Conservation (phyloP, 2,113 vertebrate genomes). For the Dasyurus viverrinus region DNA sequence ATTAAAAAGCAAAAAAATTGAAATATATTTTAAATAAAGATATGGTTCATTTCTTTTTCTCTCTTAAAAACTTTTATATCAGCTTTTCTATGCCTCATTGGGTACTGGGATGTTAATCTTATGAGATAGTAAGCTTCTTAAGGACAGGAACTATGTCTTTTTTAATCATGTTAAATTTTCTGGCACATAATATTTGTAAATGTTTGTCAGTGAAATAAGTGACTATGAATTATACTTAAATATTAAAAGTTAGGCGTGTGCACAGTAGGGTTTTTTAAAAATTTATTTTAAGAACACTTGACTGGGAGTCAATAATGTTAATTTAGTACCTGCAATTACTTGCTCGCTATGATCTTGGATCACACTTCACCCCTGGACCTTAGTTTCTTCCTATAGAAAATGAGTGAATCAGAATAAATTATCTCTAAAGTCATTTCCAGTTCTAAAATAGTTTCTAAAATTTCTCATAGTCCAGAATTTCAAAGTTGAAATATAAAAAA, state of each 20-base stretch:
- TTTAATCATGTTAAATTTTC: not conserved
- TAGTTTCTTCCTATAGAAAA: slow-evolving; percentile 7
- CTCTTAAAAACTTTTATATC: not conserved
- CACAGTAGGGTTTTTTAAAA: not conserved
- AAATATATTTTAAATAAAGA: not conserved
- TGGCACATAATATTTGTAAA: not conserved
- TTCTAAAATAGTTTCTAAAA: slow-evolving; percentile 13
- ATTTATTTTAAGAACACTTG: slow-evolving; percentile 28
- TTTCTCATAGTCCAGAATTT: slow-evolving; percentile 31
- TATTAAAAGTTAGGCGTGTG: slow-evolving; percentile 34
- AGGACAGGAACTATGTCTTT: not conserved
- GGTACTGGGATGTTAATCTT: not conserved
- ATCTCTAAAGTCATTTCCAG: not conserved
- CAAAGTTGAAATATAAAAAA: not conserved
- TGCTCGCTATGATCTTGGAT: slow-evolving; percentile 9
- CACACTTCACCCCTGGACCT: slow-evolving; percentile 1
- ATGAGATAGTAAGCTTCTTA: not conserved
- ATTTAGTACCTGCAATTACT: not conserved
- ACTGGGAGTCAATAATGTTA: slow-evolving; percentile 1
- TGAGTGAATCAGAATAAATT: not conserved
- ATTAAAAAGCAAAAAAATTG: not conserved
- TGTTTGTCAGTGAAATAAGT: not conserved
- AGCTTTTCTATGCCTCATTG: not conserved
- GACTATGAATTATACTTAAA: not conserved
- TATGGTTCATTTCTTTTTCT: not conserved